Conservation (phyloP, 2,113 vertebrate genomes). For the Chaetops frenatus region DNA sequence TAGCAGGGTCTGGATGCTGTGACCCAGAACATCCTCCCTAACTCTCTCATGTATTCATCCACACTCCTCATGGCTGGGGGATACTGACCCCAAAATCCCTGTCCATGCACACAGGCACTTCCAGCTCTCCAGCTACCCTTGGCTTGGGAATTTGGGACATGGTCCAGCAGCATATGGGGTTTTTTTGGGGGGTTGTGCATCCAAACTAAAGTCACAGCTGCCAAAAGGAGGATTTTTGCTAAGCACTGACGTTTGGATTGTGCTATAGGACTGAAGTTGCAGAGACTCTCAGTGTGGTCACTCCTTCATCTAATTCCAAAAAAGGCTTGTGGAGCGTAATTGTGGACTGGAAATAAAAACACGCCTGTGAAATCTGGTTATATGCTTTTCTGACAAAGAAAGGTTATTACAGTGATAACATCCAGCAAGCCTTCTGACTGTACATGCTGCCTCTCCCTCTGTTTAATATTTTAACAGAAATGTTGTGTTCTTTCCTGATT, state of each 20-base stretch:
- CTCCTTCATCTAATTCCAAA: neutral
- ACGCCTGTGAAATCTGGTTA: neutral
- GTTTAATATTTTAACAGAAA: neutral
- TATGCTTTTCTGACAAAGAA: neutral
- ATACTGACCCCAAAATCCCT: neutral
- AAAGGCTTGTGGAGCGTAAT: neutral
- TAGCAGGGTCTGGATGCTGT: neutral
- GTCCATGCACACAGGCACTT: rapidly evolving
- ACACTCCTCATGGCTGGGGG: rapidly evolving
- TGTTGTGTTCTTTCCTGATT: neutral
- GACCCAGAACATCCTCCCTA: neutral
- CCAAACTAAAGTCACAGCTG: neutral
- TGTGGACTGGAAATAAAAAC: neutral
- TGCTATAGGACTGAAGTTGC: neutral
- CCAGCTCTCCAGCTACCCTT: neutral
- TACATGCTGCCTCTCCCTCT: neutral
- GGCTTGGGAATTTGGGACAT: neutral
- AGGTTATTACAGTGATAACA: neutral
- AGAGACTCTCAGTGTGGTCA: neutral
- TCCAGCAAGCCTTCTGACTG: neutral
- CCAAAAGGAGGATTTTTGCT: neutral
- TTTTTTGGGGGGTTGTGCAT: neutral
- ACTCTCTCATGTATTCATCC: rapidly evolving
- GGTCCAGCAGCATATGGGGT: neutral
- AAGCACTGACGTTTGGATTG: neutral